Conservation (phyloP, 1,140 invertebrate genomes). For the Brachystomella parvula region DNA sequence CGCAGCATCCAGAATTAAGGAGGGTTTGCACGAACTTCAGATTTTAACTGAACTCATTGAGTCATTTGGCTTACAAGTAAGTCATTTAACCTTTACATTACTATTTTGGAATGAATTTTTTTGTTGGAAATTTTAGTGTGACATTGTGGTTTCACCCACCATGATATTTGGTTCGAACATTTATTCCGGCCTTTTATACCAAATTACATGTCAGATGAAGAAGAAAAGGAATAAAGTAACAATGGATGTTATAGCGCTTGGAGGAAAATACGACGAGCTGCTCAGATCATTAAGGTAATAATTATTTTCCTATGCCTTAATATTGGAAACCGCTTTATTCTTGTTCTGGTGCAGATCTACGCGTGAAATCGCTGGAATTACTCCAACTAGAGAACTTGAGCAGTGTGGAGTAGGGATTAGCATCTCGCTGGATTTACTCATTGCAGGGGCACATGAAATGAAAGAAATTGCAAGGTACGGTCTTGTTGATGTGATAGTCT, state of each 20-base stretch:
- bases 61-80: slow-evolving; percentile 64
- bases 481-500: slow-evolving; percentile 59
- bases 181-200: slow-evolving; percentile 63
- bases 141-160: slow-evolving; percentile 54
- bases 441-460: slow-evolving; percentile 47
- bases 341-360: slow-evolving; percentile 43
- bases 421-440: slow-evolving; percentile 60
- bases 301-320: not conserved
- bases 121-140: slow-evolving; percentile 46
- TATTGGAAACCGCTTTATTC: not conserved
- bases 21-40: slow-evolving; percentile 65
- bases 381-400: slow-evolving; percentile 42
- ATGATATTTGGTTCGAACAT: slow-evolving; percentile 57
- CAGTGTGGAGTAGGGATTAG: slow-evolving; percentile 65
- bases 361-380: slow-evolving; percentile 42
- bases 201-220: slow-evolving; percentile 57
- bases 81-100: not conserved
- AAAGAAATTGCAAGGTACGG: slow-evolving; percentile 42
- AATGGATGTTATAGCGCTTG: slow-evolving; percentile 57
- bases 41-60: slow-evolving; percentile 58
- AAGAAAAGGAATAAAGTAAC: slow-evolving; percentile 50
- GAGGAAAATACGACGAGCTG: slow-evolving; percentile 53
- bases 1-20: slow-evolving; percentile 55
- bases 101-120: slow-evolving; percentile 27
- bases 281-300: slow-evolving; percentile 42